phyloP scores from a whole-genome alignment of 2,797 vertebrate genomes.

The Poeciliopsis infans region DNA sequence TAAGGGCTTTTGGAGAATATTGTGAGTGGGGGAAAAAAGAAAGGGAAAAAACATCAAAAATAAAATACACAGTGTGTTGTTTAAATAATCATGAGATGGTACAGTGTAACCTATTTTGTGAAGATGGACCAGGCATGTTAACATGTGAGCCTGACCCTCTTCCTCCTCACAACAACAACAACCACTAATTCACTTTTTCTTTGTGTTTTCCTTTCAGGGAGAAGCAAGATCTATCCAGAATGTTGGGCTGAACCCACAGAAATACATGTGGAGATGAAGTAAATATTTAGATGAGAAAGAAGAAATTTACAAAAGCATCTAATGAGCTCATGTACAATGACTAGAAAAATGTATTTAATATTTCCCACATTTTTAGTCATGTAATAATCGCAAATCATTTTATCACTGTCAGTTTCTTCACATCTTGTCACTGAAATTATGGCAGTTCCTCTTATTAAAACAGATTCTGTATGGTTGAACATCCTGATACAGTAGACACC shows the following conservation, averaged over 20 bases:
- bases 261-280: neutral
- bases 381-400: neutral
- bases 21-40: neutral
- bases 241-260: conserved; percentile 47
- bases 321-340: conserved; percentile 1
- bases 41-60: neutral
- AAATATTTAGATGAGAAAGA: neutral
- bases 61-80: neutral
- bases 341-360: neutral
- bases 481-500: neutral
- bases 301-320: neutral
- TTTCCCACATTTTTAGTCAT: neutral
- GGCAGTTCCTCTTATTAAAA: neutral
- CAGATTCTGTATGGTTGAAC: neutral
- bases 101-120: neutral
- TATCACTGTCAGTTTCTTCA: neutral
- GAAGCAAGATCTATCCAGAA: conserved; percentile 57
- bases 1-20: neutral
- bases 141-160: neutral
- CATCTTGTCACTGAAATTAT: neutral
- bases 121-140: neutral
- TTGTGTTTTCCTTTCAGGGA: conserved; percentile 51
- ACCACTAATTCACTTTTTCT: neutral
- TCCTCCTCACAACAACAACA: neutral
- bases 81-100: neutral